phyloP scores from a whole-genome alignment of 2,113 vertebrate genomes.

The Syngnathoides biaculeatus region DNA sequence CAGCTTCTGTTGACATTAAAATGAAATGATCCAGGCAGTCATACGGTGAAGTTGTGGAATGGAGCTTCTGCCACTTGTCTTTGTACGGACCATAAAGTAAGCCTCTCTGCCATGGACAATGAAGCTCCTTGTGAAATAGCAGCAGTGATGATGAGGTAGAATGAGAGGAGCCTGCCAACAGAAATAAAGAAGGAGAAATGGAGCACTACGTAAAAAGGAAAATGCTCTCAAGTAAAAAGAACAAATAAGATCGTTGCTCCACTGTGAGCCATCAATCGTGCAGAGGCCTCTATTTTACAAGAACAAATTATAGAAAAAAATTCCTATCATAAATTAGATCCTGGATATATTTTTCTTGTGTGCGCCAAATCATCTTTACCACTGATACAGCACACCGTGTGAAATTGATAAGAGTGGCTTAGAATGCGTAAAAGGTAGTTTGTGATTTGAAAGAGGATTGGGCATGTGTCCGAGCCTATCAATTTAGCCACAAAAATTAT shows the following conservation, averaged over 20 bases:
- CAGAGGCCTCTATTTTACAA: constrained; percentile 10
- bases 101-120: constrained; percentile 47
- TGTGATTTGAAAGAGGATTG: neutral
- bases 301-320: constrained; percentile 46
- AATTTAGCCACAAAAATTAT: neutral
- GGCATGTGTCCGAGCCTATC: neutral
- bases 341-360: neutral
- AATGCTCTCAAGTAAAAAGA: constrained; percentile 47
- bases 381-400: neutral
- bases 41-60: constrained; percentile 38
- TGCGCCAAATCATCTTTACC: neutral
- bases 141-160: constrained; percentile 49
- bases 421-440: neutral
- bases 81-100: constrained; percentile 51
- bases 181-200: constrained; percentile 51
- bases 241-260: constrained; percentile 41
- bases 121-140: constrained; percentile 52
- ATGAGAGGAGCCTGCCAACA: constrained; percentile 47
- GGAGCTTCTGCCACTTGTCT: constrained; percentile 60
- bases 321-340: constrained; percentile 40
- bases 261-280: constrained; percentile 47
- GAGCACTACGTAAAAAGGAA: constrained; percentile 35
- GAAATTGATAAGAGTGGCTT: neutral
- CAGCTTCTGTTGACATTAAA: constrained; percentile 40
- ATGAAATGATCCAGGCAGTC: constrained; percentile 38